Percentiles rank a stretch among this genome's conserved stretches.
These are phyloP conservation scores for Rhizomys pruinosus DNA, from an alignment of 2,113 vertebrate genomes.

Conservation along the genomic window DNA sequence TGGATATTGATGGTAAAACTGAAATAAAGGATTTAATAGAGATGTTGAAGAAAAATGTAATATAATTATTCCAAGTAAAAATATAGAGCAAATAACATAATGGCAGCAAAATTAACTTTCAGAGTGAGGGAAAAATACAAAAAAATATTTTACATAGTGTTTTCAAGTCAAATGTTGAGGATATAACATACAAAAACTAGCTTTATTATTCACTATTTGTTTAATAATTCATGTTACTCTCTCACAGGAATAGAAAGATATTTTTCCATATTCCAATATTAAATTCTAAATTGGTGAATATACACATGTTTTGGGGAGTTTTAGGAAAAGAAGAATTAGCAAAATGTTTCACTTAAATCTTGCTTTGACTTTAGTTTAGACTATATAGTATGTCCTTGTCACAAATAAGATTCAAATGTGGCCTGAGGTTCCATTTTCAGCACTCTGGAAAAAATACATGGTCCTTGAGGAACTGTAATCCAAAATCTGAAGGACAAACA, in stretches of 20 bases:
- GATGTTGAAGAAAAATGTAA: background rate
- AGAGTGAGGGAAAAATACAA: background rate
- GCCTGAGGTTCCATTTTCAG: background rate
- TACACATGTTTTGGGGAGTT: background rate
- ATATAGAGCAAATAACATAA: background rate
- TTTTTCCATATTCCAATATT: background rate
- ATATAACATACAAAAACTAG: background rate
- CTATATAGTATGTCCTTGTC: background rate
- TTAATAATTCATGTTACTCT: constrained; percentile 28
- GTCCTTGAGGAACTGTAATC: background rate
- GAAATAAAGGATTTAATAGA: constrained; percentile 62
- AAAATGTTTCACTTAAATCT: background rate
- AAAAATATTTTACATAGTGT: background rate
- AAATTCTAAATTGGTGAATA: background rate
- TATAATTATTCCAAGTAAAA: background rate
- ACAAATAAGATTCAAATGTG: background rate
- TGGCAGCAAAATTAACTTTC: background rate
- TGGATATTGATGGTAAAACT: too few species aligned
- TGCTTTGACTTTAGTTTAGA: background rate
- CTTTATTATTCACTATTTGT: background rate
- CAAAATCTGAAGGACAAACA: background rate
- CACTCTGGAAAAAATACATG: background rate
- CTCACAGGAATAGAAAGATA: background rate
- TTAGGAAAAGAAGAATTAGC: background rate
- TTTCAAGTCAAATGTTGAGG: background rate